Percentiles rank a stretch among this genome's conserved stretches.
These are phyloP conservation scores for Melozone crissalis DNA, from an alignment of 2,113 vertebrate species.

Conservation along the genomic window DNA sequence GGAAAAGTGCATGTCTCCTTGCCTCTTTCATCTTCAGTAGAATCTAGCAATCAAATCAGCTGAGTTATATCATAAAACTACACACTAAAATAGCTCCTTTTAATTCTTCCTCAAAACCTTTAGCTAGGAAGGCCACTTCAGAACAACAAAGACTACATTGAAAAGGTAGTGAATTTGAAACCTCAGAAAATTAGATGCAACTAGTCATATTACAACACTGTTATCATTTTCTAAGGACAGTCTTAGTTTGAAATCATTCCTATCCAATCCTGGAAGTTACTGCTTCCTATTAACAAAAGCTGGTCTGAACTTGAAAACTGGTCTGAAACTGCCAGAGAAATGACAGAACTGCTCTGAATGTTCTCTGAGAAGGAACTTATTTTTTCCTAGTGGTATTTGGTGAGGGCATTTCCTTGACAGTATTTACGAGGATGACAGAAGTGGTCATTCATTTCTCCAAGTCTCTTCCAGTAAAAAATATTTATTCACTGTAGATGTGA, in stretches of 20 bases:
- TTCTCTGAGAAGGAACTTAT: conserved; percentile 1
- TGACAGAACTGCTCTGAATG: background rate
- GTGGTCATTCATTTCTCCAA: background rate
- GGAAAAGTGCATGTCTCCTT: background rate
- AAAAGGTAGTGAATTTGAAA: background rate
- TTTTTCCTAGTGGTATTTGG: background rate
- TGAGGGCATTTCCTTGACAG: conserved; percentile 14
- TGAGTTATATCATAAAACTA: background rate
- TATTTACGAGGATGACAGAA: conserved; percentile 30
- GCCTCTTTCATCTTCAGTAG: background rate
- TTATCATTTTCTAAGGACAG: background rate
- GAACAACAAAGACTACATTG: background rate
- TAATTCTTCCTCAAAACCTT: background rate
- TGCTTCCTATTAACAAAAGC: background rate
- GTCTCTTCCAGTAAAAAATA: conserved; percentile 47
- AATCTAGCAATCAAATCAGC: background rate
- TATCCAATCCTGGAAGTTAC: background rate
- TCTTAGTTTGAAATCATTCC: background rate
- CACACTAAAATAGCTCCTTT: background rate
- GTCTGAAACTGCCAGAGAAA: background rate
- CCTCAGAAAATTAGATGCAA: background rate
- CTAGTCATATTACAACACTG: background rate
- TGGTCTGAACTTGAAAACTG: background rate
- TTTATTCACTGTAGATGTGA: conserved; percentile 34
- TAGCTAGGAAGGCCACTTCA: background rate